Base-by-base conservation (phyloP, 2,888 invertebrate genomes). In the Stenchaetothrips biformis region DNA sequence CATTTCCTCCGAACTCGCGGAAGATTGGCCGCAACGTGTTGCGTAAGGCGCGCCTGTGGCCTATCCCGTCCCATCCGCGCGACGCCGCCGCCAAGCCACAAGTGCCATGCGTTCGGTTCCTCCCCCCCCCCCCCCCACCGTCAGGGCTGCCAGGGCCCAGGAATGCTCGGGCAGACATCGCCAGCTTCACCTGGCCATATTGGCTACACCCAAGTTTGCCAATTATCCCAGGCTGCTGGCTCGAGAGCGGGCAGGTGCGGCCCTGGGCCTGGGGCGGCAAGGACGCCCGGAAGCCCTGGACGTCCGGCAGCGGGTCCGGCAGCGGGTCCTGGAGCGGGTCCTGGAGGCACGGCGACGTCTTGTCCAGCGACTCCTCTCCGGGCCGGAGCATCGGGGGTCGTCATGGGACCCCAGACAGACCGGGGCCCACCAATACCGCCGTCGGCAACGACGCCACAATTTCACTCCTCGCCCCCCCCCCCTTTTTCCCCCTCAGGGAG, bases 111-210 rank as follows among this genome's bases (percentile, higher is more conserved):
- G 37, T 37, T 37, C 37, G 37, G 37, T 37, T 1, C 37, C 37
- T 4, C 37, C 4, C 37, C 37, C 37, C 4, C 37, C 37, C 37
- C 37, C 2, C 37, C 37, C 37, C 37, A 37, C 37, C 37, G n/a
- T n/a, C n/a, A n/a, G n/a, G 2, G 37, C 37, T 4, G 37, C 37
- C 37, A 37, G 37, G 37, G 37, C 2, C 37, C 37, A 37, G 37
- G 37, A 37, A 37, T 37, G 37, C 37, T 37, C 0, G 53, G 53
- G 6, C 13, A 59, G 59, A 16, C 59, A 7, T 16, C 67, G 21
- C 67, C 67, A 74, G 59, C 67, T 25, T 74, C 67, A 74, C 67
- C 67, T 74, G 67, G 21, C 67, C 67, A 74, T 74, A 74, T 74
- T 74, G 67, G 67, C 25, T 74, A 74, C 67, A 74, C 25, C 67